phyloP scores from a whole-genome alignment of 1,140 invertebrate species.

The Macrocentrus cingulum region DNA sequence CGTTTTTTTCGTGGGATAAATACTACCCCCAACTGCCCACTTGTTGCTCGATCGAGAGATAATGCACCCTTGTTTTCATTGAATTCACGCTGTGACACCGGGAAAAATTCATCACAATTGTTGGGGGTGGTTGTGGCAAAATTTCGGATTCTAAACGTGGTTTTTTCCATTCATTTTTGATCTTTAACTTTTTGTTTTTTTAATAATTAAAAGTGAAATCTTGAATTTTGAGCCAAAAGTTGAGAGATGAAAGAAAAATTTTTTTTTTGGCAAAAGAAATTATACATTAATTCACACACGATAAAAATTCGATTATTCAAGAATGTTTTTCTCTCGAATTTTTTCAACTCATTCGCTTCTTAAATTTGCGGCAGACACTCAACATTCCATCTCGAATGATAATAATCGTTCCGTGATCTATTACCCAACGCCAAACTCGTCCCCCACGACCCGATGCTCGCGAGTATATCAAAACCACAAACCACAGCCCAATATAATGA shows the following conservation, averaged over 20 bases:
- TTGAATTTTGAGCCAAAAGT: too few relatives aligned
- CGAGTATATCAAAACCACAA: slow-evolving; percentile 44
- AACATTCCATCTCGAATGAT: slow-evolving; percentile 18
- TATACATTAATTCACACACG: too few relatives aligned
- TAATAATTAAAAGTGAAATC: too few relatives aligned
- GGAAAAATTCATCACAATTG: neutral
- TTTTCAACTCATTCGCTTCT: slow-evolving; percentile 6
- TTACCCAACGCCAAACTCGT: slow-evolving; percentile 19
- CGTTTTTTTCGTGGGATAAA: slow-evolving; percentile 10
- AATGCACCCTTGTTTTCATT: slow-evolving; percentile 16
- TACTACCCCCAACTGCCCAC: slow-evolving; percentile 17
- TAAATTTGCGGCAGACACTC: slow-evolving; percentile 20
- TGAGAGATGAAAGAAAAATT: too few relatives aligned
- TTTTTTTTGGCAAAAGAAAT: too few relatives aligned
- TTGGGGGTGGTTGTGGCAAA: too few relatives aligned
- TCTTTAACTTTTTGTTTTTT: too few relatives aligned
- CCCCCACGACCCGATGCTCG: neutral
- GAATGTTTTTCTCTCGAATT: neutral
- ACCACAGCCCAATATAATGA: slow-evolving; percentile 52
- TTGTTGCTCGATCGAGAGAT: slow-evolving; percentile 25
- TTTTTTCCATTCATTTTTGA: too few relatives aligned
- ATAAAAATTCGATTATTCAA: too few relatives aligned
- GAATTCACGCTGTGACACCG: neutral
- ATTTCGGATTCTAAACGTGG: too few relatives aligned
- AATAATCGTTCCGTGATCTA: slow-evolving; percentile 32